Evolutionary conservation across 2,113 vertebrate species (phyloP), one percentile per base, ranked within the genome.

Genomic region (Calidris pygmaea): DNA sequence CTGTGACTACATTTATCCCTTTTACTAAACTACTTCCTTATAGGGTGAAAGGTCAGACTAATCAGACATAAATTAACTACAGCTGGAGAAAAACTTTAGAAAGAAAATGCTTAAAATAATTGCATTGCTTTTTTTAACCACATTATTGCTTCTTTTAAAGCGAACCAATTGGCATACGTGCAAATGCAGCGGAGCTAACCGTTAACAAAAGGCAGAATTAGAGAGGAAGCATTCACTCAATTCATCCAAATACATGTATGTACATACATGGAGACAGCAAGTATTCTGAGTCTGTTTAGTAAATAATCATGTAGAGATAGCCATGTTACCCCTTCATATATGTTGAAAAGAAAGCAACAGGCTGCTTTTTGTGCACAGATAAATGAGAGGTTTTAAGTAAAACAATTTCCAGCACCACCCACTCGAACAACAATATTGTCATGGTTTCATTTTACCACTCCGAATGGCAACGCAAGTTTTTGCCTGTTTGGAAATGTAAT

Each of bases 1-100:
- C 89, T 94, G 93, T 63, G 95, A 95, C 94, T 94, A 84, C 91
- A 85, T 91, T 95, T 93, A 94, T 96, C 78, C 95, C 94, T 93
- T 94, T 83, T 93, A 68, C 91, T 91, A 92, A 98, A 97, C 89
- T 92, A 96, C 97, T 98, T 98, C 98, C 98, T 98, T 55, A 7
- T 26, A 94, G 95, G 96, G 97, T 96, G 94, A 97, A 96, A 96
- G 98, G 98, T 98, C 95, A 97, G 92, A 73, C 97, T 97, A 97
- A 98, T 98, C 98, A 98, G 95, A 94, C 87, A 92, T 55, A 98
- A 97, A 98, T 98, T 95, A 98, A 96, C 93, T 93, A 53, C 98
- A 98, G 98, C 97, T 98, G 98, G 76, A 59, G 81, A 87, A 95
- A 94, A 91, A 71, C 77, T 90, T 74, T 23, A 66, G 60, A 18